These are phyloP conservation scores for Leucania comma DNA, from an alignment of 2,888 invertebrate genomes.

Conservation along the genomic window DNA sequence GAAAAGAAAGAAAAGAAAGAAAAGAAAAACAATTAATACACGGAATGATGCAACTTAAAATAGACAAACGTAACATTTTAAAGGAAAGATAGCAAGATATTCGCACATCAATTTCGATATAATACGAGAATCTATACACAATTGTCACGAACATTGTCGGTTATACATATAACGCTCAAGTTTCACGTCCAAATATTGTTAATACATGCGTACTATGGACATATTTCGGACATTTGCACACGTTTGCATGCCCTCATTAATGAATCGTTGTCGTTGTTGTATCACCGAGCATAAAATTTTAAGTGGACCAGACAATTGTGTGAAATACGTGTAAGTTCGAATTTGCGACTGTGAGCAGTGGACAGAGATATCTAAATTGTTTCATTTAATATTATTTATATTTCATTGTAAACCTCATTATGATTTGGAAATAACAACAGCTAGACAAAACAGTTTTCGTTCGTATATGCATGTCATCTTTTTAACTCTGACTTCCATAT, in stretches of 20 bases:
- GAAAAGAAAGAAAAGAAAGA: no score
- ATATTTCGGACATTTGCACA: slow-evolving; percentile 27
- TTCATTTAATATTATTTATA: background rate
- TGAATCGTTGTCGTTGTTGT: slow-evolving; percentile 13
- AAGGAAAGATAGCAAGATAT: background rate
- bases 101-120: background rate
- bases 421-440: background rate
- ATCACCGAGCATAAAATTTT: slow-evolving; percentile 40
- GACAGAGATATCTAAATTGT: background rate
- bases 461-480: background rate
- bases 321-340: slow-evolving; percentile 5
- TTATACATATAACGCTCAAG: slow-evolving; percentile 8
- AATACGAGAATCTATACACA: background rate
- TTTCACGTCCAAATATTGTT: slow-evolving; percentile 33
- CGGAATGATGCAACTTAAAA: no score
- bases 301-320: slow-evolving; percentile 26
- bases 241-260: slow-evolving; percentile 24
- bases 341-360: slow-evolving; percentile 22
- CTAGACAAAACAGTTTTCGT: background rate
- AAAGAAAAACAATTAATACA: no score
- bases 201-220: background rate
- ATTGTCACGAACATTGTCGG: background rate
- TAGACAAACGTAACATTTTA: no score
- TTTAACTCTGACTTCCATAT: no score
- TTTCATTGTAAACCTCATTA: background rate